Evolutionary conservation across 2,113 vertebrate species (phyloP).

Genomic region (Antennarius striatus): DNA sequence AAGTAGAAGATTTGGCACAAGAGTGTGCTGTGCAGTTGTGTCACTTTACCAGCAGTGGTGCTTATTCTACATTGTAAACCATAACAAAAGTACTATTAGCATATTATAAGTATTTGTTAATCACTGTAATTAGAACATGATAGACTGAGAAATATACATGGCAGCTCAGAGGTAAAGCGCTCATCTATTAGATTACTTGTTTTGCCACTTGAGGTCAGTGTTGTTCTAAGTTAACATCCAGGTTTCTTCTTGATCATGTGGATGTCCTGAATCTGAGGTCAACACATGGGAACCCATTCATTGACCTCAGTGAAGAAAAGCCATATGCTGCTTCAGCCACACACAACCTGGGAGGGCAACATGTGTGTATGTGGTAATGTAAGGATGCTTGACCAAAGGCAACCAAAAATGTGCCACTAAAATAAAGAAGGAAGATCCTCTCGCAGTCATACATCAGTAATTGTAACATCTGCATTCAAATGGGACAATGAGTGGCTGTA

Average conservation of each 20-base stretch:
- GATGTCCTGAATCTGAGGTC: conserved; percentile 61
- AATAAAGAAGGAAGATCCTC: too few species aligned
- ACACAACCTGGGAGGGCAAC: conserved; percentile 4
- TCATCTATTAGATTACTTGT: neutral
- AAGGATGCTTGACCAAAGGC: too few species aligned
- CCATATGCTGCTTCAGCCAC: conserved; percentile 7
- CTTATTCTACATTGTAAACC: neutral
- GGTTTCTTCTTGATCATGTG: too few species aligned
- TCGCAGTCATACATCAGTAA: too few species aligned
- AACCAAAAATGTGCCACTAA: too few species aligned
- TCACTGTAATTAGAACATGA: too few species aligned
- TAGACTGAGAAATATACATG: neutral
- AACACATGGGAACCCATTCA: neutral
- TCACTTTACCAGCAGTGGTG: neutral
- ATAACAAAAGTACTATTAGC: neutral
- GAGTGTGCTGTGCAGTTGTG: neutral
- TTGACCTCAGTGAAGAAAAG: conserved; percentile 41
- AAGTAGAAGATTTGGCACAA: conserved; percentile 6
- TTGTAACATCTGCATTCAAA: too few species aligned
- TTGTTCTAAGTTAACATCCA: conserved; percentile 32
- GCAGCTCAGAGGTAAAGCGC: neutral
- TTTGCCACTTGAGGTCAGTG: conserved; percentile 66
- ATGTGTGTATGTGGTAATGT: neutral
- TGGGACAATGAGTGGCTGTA: conserved; percentile 2
- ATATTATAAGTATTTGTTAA: too few species aligned